Conservation (phyloP, 2,888 invertebrate genomes). For the Orthosia incerta region DNA sequence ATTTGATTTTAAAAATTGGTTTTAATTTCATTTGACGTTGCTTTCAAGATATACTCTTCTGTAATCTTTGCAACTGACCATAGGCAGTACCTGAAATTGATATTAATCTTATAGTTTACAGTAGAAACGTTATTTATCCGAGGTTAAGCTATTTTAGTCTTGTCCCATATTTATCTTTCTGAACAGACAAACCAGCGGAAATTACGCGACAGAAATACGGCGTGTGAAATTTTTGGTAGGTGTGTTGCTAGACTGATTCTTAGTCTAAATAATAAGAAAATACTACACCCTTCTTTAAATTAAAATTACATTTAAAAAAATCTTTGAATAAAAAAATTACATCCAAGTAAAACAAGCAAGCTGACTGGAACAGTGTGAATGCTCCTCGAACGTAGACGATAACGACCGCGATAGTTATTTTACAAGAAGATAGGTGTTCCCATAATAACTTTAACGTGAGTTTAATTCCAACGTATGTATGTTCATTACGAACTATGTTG, state of each 20-base stretch:
- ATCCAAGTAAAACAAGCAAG: slow-evolving; percentile 24
- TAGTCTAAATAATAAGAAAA: background rate
- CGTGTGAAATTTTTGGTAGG: background rate
- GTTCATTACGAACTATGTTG: slow-evolving; percentile 71
- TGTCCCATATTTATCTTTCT: background rate
- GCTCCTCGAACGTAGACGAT: slow-evolving; percentile 70
- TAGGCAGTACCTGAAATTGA: background rate
- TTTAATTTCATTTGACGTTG: background rate
- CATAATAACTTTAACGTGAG: slow-evolving; percentile 80
- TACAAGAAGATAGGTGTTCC: slow-evolving; percentile 78
- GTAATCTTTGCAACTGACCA: background rate
- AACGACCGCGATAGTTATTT: slow-evolving; percentile 78
- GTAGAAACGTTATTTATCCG: too few species aligned
- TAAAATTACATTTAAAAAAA: too few species aligned
- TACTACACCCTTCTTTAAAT: too few species aligned
- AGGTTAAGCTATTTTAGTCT: too few species aligned
- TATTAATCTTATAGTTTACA: background rate
- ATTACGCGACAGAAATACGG: background rate
- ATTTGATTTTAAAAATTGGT: slow-evolving; percentile 1
- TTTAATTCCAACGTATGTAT: slow-evolving; percentile 79
- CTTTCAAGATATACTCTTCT: background rate
- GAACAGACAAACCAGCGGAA: background rate
- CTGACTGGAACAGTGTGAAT: slow-evolving; percentile 49
- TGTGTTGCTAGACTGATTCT: background rate
- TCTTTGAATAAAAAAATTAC: background rate